These are phyloP conservation scores for Gadus macrocephalus DNA, from an alignment of 2,113 vertebrate genomes.

Conservation along the genomic window DNA sequence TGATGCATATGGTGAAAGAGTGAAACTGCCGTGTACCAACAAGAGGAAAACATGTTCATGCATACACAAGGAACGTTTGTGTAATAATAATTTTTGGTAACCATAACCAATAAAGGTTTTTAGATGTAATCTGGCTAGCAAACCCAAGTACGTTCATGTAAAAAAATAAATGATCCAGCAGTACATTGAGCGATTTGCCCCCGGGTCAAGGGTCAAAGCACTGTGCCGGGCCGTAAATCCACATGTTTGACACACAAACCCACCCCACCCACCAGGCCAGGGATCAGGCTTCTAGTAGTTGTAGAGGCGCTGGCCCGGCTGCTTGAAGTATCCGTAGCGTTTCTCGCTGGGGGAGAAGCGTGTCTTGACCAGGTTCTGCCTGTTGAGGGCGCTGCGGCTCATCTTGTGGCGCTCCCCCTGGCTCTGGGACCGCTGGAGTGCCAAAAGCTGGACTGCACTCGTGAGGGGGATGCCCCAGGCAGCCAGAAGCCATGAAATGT, in stretches of 20 bases:
- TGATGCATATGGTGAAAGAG: not conserved
- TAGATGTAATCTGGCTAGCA: not conserved
- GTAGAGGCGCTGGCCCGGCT: constrained; percentile 64
- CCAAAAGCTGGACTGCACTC: constrained; percentile 34
- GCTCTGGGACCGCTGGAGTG: constrained; percentile 44
- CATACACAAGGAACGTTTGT: too few species aligned
- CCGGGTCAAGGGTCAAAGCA: not conserved
- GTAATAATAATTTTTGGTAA: not conserved
- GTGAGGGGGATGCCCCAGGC: constrained; percentile 56
- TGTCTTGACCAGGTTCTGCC: constrained; percentile 63
- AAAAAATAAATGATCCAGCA: not conserved
- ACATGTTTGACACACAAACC: not conserved
- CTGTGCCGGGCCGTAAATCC: constrained; percentile 3
- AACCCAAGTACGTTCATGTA: not conserved
- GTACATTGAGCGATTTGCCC: too few species aligned
- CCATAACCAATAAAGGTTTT: not conserved
- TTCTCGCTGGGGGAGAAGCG: constrained; percentile 49
- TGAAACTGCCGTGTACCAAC: too few species aligned
- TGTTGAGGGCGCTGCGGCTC: constrained; percentile 56
- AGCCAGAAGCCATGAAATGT: constrained; percentile 57
- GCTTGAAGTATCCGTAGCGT: constrained; percentile 63
- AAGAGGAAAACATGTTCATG: too few species aligned
- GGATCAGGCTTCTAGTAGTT: constrained; percentile 56
- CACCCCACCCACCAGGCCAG: not conserved
- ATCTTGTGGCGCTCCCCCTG: constrained; percentile 55